phyloP scores from a whole-genome alignment of 2,888 invertebrate species.

The Lasioglossum marginatum region DNA sequence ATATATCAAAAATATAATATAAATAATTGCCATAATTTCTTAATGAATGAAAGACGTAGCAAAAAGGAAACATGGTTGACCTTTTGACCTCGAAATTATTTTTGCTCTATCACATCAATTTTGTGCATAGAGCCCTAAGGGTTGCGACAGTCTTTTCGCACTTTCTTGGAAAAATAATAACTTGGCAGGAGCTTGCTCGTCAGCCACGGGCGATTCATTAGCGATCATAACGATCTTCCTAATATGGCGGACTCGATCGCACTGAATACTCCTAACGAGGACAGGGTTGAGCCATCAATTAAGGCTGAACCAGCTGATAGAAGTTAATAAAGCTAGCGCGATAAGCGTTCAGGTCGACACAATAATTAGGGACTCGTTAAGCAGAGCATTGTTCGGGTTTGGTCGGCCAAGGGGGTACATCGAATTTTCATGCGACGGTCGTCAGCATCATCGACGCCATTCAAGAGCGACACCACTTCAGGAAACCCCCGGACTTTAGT shows the following conservation, averaged over 20 bases:
- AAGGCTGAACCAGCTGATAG: slow-evolving; percentile 19
- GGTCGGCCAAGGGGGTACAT: slow-evolving; percentile 1
- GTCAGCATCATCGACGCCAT: slow-evolving; percentile 61
- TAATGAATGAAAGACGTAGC: no score
- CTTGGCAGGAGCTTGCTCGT: not conserved
- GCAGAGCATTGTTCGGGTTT: slow-evolving; percentile 36
- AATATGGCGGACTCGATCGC: not conserved
- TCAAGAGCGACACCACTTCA: slow-evolving; percentile 58
- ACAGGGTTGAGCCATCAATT: slow-evolving; percentile 17
- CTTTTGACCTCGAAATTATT: no score
- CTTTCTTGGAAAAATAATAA: not conserved
- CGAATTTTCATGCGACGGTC: slow-evolving; percentile 54
- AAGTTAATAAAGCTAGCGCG: slow-evolving; percentile 17
- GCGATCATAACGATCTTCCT: not conserved
- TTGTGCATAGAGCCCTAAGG: no score
- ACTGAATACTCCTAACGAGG: slow-evolving; percentile 1
- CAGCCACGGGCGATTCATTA: not conserved
- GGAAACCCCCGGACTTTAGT: slow-evolving; percentile 69
- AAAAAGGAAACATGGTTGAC: no score
- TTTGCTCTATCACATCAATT: no score
- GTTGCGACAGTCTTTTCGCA: not conserved
- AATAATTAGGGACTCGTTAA: slow-evolving; percentile 52
- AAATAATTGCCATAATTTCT: no score
- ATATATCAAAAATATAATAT: no score
- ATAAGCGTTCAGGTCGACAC: slow-evolving; percentile 30